A percentile compares a stretch with the other conserved stretches of the same genome.
Conservation (phyloP, 2,888 invertebrate species). For the Rhingia rostrata region DNA sequence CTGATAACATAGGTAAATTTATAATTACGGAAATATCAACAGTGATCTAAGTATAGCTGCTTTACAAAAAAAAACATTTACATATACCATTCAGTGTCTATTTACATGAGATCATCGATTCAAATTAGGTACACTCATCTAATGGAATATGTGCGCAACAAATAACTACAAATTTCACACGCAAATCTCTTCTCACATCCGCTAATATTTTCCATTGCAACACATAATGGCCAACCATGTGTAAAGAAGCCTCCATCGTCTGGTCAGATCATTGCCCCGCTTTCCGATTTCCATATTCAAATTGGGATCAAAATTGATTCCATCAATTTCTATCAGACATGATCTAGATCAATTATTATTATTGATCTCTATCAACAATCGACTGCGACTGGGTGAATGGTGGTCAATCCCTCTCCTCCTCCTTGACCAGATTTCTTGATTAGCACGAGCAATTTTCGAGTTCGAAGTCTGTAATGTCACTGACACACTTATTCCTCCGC, state of each 20-base stretch:
- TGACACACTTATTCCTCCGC: constrained; percentile 50
- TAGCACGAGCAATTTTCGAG: constrained; percentile 13
- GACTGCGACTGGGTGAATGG: background rate
- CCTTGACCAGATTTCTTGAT: constrained; percentile 36
- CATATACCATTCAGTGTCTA: too few species aligned
- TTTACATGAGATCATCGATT: constrained; percentile 55
- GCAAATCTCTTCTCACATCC: constrained; percentile 55
- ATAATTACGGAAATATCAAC: too few species aligned
- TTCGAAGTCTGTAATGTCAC: constrained; percentile 51
- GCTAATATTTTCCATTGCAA: constrained; percentile 36
- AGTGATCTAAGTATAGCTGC: too few species aligned
- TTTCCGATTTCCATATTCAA: constrained; percentile 53
- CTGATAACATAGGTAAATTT: too few species aligned
- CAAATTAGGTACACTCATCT: background rate
- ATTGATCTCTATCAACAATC: constrained; percentile 35
- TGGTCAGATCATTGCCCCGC: constrained; percentile 52
- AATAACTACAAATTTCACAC: constrained; percentile 32
- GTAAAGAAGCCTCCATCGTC: constrained; percentile 1
- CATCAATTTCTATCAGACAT: constrained; percentile 59
- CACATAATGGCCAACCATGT: constrained; percentile 39
- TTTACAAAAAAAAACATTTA: too few species aligned
- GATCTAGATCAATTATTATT: constrained; percentile 68
- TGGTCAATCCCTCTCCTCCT: constrained; percentile 15
- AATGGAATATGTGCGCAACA: background rate
- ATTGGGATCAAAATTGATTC: constrained; percentile 57